Evolutionary conservation across 2,797 vertebrate species (phyloP).

Genomic region (Alectoris magna): DNA sequence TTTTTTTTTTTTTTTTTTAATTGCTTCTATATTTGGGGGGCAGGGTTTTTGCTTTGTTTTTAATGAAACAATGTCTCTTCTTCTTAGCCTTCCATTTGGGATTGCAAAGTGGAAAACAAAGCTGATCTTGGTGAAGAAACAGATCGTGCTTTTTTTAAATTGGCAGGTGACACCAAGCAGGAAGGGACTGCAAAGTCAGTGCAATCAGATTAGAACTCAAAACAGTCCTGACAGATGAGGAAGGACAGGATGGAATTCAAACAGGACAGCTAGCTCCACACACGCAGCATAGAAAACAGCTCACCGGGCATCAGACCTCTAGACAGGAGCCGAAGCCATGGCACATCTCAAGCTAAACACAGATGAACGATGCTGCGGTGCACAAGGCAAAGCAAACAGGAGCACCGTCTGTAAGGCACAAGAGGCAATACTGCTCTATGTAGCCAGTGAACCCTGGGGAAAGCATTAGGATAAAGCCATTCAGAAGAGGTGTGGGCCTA

Average conservation of each 20-base stretch:
- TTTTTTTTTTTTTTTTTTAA: not conserved
- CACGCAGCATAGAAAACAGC: not conserved
- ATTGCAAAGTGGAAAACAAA: not conserved
- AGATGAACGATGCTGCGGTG: rapidly evolving
- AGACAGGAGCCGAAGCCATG: not conserved
- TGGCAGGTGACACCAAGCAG: not conserved
- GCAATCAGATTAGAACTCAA: not conserved
- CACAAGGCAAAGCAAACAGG: not conserved
- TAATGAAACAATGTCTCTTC: not conserved
- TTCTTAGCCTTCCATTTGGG: not conserved
- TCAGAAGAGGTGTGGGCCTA: not conserved
- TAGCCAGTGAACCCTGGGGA: not conserved
- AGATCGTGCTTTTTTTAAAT: not conserved
- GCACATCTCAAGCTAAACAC: not conserved
- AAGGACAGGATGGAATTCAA: not conserved
- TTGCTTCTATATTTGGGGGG: not conserved
- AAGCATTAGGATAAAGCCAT: not conserved
- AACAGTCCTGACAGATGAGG: not conserved
- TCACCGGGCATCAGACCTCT: not conserved
- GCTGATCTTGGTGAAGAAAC: not conserved
- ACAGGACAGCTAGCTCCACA: not conserved
- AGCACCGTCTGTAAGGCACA: not conserved
- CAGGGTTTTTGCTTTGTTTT: not conserved
- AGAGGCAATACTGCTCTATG: not conserved
- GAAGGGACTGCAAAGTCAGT: not conserved